A percentile compares a stretch with the other conserved stretches of the same genome.
Evolutionary conservation across 1,140 invertebrate species (phyloP).

Genomic region (Choristoneura fumiferana): DNA sequence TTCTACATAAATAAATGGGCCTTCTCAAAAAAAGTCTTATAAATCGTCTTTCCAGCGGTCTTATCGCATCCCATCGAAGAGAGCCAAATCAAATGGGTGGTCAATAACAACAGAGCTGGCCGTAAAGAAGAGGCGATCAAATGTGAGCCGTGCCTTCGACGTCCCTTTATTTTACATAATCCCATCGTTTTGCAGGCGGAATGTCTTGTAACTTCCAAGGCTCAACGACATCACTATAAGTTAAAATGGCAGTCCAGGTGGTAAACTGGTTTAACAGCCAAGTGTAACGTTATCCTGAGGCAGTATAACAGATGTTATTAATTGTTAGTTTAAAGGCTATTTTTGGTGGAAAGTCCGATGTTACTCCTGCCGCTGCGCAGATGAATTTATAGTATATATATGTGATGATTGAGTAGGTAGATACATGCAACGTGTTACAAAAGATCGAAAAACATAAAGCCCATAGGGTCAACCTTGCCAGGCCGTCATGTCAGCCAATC

Average conservation of each 20-base stretch:
- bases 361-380: neutral
- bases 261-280: conserved; percentile 1
- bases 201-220: neutral
- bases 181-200: neutral
- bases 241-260: neutral
- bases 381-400: neutral
- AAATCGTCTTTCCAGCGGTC: no score
- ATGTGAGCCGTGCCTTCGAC: neutral
- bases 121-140: neutral
- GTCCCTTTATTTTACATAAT: conserved; percentile 6
- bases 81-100: neutral
- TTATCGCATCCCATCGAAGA: neutral
- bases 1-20: no score
- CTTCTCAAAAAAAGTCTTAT: no score
- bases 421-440: neutral
- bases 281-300: neutral
- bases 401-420: neutral
- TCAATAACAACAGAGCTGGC: neutral
- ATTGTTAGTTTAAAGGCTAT: neutral
- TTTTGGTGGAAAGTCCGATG: neutral
- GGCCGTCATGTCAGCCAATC: no score
- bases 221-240: neutral
- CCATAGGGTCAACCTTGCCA: no score
- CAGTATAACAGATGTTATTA: neutral
- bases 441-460: no score